Percentiles rank a stretch among this genome's conserved stretches.
Conservation (phyloP, 1,140 invertebrate species). For the Conopomorpha cramerella region DNA sequence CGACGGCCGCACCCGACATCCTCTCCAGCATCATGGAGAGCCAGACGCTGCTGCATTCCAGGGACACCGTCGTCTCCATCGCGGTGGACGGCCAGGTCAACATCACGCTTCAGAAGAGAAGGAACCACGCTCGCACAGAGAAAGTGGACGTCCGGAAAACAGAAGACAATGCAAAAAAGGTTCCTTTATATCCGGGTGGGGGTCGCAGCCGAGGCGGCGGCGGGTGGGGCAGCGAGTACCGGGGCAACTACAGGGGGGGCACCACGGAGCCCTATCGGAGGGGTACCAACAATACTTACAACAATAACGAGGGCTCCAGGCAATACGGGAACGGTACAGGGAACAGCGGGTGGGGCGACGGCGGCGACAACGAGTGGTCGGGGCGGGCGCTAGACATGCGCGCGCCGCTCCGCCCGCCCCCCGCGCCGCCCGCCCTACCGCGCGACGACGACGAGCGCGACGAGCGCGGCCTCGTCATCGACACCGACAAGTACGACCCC, state of each 20-base stretch:
- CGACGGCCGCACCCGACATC: constrained; percentile 60
- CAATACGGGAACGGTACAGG: no score
- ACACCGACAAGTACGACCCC: constrained; percentile 66
- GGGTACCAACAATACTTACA: no score
- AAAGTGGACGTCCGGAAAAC: constrained; percentile 33
- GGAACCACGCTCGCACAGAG: constrained; percentile 21
- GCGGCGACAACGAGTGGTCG: no score
- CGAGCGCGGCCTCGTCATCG: constrained; percentile 70
- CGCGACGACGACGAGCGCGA: constrained; percentile 64
- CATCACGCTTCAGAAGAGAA: constrained; percentile 29
- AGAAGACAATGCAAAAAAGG: constrained; percentile 41
- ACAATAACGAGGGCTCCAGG: no score
- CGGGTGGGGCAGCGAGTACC: constrained; percentile 43
- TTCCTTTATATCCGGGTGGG: constrained; percentile 67
- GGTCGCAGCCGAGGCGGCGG: no score
- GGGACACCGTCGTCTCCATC: constrained; percentile 64
- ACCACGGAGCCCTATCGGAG: no score
- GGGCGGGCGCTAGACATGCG: no score
- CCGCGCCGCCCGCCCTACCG: constrained; percentile 10
- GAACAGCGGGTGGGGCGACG: no score
- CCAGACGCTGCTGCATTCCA: constrained; percentile 76
- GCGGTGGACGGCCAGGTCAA: constrained; percentile 65
- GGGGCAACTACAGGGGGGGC: constrained; percentile 38
- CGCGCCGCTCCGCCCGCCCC: constrained; percentile 8
- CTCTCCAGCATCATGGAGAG: constrained; percentile 75